phyloP scores from a whole-genome alignment of 2,888 invertebrate genomes.

The Malacosoma neustria region DNA sequence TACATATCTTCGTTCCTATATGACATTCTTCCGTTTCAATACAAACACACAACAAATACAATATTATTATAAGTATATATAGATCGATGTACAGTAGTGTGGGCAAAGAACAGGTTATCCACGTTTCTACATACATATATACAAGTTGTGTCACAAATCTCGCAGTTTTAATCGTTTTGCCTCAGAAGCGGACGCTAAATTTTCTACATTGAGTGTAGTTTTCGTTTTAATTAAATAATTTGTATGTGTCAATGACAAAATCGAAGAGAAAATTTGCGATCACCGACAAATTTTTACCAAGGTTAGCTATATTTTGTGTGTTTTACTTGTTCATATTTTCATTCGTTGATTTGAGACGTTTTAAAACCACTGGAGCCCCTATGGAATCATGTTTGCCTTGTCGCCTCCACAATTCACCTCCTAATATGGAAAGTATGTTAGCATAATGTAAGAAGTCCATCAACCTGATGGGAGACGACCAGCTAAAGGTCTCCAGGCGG shows the following conservation, averaged over 20 bases:
- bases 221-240: conserved; percentile 33
- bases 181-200: conserved; percentile 41
- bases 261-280: conserved; percentile 69
- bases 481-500: too few relatives aligned
- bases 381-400: too few relatives aligned
- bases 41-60: not conserved
- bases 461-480: too few relatives aligned
- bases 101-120: conserved; percentile 26
- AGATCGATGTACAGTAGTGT: not conserved
- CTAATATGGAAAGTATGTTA: too few relatives aligned
- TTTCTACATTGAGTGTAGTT: conserved; percentile 43
- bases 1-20: too few relatives aligned
- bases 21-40: too few relatives aligned
- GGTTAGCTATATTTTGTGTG: conserved; percentile 35
- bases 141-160: conserved; percentile 20
- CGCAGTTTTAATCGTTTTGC: conserved; percentile 35
- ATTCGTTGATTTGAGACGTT: too few relatives aligned
- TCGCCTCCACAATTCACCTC: too few relatives aligned
- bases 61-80: not conserved
- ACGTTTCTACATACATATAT: conserved; percentile 41
- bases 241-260: conserved; percentile 74
- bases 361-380: too few relatives aligned
- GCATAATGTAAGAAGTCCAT: too few relatives aligned
- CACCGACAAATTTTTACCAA: conserved; percentile 71
- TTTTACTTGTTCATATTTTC: too few relatives aligned